Conservation (phyloP, 2,797 vertebrate genomes). For the Fringilla coelebs region DNA sequence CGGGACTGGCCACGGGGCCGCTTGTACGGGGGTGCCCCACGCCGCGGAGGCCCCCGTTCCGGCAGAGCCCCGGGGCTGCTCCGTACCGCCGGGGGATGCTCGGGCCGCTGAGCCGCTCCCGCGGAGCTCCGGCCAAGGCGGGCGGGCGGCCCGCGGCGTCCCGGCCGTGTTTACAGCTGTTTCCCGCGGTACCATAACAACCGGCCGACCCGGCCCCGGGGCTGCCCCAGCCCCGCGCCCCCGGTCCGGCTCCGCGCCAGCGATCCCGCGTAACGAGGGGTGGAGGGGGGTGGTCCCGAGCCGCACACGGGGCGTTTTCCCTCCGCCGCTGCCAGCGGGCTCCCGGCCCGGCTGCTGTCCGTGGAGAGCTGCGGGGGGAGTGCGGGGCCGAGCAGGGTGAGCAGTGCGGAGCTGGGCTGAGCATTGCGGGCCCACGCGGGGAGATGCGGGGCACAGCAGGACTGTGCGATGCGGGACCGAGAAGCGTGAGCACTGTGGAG, state of each 20-base stretch:
- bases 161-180: conserved; percentile 51
- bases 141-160: not conserved
- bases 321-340: not conserved
- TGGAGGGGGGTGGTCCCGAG: not conserved
- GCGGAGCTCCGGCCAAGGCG: not conserved
- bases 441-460: not conserved
- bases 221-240: not conserved
- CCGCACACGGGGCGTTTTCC: not conserved
- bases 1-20: not conserved
- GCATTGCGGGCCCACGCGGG: too few relatives aligned
- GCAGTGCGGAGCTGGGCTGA: not conserved
- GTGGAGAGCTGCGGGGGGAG: not conserved
- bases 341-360: not conserved
- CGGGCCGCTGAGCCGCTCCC: not conserved
- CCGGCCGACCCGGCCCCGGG: not conserved
- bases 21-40: not conserved
- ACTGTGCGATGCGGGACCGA: too few relatives aligned
- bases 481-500: not conserved
- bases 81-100: not conserved
- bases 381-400: not conserved
- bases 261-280: not conserved
- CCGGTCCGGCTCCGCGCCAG: not conserved
- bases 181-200: conserved; percentile 48
- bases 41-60: not conserved
- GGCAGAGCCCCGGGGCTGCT: not conserved